Evolutionary conservation across 2,888 invertebrate genomes (phyloP).

Genomic region (Ichneumoninae sp.): DNA sequence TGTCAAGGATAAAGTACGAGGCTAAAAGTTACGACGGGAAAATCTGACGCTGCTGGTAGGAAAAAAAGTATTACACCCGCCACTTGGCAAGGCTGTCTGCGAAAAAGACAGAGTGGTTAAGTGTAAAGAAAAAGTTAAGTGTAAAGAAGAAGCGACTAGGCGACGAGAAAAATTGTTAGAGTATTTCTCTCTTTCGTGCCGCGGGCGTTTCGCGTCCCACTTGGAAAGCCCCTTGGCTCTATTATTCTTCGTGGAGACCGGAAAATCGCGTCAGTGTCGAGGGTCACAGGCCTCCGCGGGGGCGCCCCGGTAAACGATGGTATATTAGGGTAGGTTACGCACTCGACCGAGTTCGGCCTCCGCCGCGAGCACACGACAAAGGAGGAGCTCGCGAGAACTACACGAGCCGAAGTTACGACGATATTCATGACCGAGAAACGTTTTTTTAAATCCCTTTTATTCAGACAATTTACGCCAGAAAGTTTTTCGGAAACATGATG

Average conservation of each 20-base stretch:
- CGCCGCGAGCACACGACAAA: background rate
- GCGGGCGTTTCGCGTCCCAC: background rate
- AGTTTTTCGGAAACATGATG: background rate
- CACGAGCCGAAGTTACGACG: background rate
- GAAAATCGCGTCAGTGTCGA: conserved; percentile 22
- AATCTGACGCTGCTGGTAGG: background rate
- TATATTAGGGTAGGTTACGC: conserved; percentile 17
- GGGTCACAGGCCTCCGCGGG: background rate
- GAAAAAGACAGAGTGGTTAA: conserved; percentile 1
- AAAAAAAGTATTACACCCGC: background rate
- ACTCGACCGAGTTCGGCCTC: background rate
- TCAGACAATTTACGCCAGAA: background rate
- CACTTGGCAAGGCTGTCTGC: background rate
- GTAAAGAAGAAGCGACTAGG: background rate
- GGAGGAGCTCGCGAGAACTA: background rate
- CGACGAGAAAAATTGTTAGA: conserved; percentile 3
- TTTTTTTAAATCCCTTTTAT: background rate
- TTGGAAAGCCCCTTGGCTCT: conserved; percentile 8
- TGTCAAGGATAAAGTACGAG: background rate
- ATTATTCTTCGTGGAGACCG: conserved; percentile 17
- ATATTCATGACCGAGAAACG: background rate
- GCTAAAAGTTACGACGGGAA: background rate
- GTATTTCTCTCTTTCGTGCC: conserved; percentile 4
- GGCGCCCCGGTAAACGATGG: background rate
- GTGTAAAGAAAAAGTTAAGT: conserved; percentile 2